Evolutionary conservation across 35 echinoderm and acorn worm genomes (phyloP).

Genomic region (Apostichopus californicus): DNA sequence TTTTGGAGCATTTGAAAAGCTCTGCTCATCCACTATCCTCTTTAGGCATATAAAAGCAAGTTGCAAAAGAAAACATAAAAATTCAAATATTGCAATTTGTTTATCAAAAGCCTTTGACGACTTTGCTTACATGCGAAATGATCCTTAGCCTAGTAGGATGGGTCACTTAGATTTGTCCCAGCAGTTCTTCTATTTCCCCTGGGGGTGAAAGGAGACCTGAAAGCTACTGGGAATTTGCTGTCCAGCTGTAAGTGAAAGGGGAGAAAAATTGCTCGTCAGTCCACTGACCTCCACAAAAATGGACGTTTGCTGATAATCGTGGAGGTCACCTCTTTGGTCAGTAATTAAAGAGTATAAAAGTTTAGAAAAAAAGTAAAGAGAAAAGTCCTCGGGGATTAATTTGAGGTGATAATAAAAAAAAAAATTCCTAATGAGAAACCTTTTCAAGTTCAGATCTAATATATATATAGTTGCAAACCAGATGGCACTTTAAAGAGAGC

Average conservation of each 20-base stretch:
- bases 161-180: background rate
- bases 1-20: slow-evolving; percentile 20
- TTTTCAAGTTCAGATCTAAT: background rate
- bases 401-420: background rate
- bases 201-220: background rate
- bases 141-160: background rate
- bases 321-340: background rate
- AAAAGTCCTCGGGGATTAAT: slow-evolving; percentile 2
- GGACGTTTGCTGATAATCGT: background rate
- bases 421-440: background rate
- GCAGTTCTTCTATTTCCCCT: slow-evolving; percentile 14
- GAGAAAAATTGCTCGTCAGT: background rate
- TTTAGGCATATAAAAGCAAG: slow-evolving; percentile 19
- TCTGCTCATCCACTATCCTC: background rate
- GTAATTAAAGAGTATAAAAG: slow-evolving; percentile 3
- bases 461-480: too few relatives aligned
- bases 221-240: background rate
- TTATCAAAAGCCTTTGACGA: slow-evolving; percentile 3
- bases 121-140: background rate
- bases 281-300: background rate
- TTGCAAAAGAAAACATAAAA: slow-evolving; percentile 6
- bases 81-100: slow-evolving; percentile 8
- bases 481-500: too few relatives aligned
- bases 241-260: background rate
- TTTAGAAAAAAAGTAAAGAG: background rate